Percentiles rank a stretch among this genome's conserved stretches.
Conservation (phyloP, 2,888 invertebrate genomes). For the Sesamia inferens region DNA sequence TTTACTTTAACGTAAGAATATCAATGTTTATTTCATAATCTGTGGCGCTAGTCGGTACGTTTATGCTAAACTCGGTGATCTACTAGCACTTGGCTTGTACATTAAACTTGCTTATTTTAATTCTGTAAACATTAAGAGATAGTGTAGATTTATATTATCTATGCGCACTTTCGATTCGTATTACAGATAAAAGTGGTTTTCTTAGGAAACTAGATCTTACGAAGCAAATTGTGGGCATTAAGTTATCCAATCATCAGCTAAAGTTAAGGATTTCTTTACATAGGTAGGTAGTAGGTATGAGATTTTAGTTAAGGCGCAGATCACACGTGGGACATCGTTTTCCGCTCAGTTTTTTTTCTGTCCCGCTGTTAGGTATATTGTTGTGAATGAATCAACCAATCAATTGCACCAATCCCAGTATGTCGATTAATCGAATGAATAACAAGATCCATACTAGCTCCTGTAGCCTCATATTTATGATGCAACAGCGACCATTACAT, state of each 20-base stretch:
- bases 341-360: background rate
- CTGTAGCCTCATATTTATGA: too few relatives aligned
- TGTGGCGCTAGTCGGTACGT: conserved; percentile 31
- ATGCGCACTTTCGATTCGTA: conserved; percentile 43
- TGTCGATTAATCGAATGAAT: too few relatives aligned
- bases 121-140: conserved; percentile 54
- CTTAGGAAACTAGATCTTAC: conserved; percentile 24
- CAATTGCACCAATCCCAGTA: too few relatives aligned
- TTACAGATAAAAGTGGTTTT: conserved; percentile 40
- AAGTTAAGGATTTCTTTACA: background rate
- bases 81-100: conserved; percentile 40
- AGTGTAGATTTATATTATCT: conserved; percentile 53
- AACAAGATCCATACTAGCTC: too few relatives aligned
- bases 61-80: conserved; percentile 47
- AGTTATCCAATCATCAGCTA: conserved; percentile 4
- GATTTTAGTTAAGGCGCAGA: background rate
- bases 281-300: too few relatives aligned
- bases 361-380: background rate
- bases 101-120: conserved; percentile 54
- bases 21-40: conserved; percentile 52
- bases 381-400: too few relatives aligned
- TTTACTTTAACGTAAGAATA: conserved; percentile 43
- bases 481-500: too few relatives aligned
- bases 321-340: too few relatives aligned
- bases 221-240: background rate